These are phyloP conservation scores for Vidua macroura DNA, from an alignment of 2,113 vertebrate species.

Conservation along the genomic window DNA sequence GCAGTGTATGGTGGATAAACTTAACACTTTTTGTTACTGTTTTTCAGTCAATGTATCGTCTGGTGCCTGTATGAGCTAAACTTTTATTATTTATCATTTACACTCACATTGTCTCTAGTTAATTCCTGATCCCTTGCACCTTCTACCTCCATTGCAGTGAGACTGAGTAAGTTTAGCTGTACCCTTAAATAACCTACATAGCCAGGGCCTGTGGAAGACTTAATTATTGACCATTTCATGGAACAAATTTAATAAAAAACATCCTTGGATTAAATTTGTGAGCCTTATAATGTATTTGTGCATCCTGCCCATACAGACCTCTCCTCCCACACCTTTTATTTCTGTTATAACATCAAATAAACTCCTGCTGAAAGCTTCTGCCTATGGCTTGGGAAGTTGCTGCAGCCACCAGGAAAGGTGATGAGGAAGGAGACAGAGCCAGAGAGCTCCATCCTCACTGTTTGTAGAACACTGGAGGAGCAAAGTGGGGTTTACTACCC, in stretches of 20 bases:
- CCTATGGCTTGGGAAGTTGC: neutral
- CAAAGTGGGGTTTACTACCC: constrained; percentile 31
- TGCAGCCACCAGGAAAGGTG: neutral
- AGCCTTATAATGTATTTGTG: neutral
- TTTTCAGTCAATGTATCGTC: neutral
- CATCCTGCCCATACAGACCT: neutral
- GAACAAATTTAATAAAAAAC: neutral
- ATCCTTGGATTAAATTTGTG: neutral
- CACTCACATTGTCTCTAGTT: neutral
- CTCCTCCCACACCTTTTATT: neutral
- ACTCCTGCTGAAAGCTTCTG: neutral
- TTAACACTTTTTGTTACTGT: neutral
- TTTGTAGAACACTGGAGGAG: constrained; percentile 62
- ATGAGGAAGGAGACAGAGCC: neutral
- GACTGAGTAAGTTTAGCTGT: neutral
- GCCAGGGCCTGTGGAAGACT: neutral
- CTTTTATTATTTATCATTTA: neutral
- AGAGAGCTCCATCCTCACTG: constrained; percentile 38
- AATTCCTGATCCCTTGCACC: neutral
- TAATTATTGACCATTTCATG: neutral
- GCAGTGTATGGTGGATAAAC: neutral
- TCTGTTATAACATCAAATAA: neutral
- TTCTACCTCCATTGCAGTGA: neutral
- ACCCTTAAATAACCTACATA: neutral
- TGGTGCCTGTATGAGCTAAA: neutral